A percentile compares a stretch with the other conserved stretches of the same genome.
phyloP scores from a whole-genome alignment of 1,140 invertebrate species.

The Psix sp. region DNA sequence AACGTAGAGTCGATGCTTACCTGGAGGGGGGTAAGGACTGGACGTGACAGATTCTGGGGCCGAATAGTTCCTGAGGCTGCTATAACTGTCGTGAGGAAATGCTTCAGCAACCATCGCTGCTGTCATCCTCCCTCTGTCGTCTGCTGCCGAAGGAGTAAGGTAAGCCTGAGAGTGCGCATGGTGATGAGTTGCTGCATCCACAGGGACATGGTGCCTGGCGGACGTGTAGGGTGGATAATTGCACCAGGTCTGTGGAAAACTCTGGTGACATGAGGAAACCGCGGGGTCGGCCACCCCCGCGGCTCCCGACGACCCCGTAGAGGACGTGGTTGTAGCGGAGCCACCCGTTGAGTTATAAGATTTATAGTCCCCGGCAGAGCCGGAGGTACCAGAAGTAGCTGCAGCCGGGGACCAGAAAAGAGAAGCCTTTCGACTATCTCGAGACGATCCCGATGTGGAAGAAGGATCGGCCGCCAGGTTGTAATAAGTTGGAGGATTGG shows the following conservation, averaged over 20 bases:
- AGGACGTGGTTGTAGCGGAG: constrained; percentile 73
- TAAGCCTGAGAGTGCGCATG: constrained; percentile 78
- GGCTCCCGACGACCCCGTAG: constrained; percentile 79
- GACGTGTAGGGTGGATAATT: constrained; percentile 84
- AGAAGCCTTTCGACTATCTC: constrained; percentile 80
- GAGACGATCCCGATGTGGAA: constrained; percentile 72
- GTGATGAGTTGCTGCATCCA: constrained; percentile 79
- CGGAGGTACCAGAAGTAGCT: constrained; percentile 77
- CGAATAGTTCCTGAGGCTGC: constrained; percentile 83
- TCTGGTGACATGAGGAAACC: constrained; percentile 82
- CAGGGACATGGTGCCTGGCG: constrained; percentile 77
- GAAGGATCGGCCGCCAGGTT: constrained; percentile 83
- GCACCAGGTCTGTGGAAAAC: constrained; percentile 85
- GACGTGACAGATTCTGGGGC: constrained; percentile 85
- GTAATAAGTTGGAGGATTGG: constrained; percentile 85
- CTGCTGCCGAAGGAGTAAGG: constrained; percentile 80
- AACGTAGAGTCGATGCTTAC: constrained; percentile 76
- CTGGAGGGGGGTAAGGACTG: constrained; percentile 87
- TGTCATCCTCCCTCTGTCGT: constrained; percentile 81
- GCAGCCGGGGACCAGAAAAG: constrained; percentile 83
- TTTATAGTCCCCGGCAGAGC: constrained; percentile 79
- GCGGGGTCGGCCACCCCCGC: constrained; percentile 77
- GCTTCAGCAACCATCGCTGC: constrained; percentile 81
- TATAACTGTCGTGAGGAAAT: constrained; percentile 86
- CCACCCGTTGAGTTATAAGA: constrained; percentile 74